Conservation (phyloP, 2,888 invertebrate species). For the Campoplex capitator region DNA sequence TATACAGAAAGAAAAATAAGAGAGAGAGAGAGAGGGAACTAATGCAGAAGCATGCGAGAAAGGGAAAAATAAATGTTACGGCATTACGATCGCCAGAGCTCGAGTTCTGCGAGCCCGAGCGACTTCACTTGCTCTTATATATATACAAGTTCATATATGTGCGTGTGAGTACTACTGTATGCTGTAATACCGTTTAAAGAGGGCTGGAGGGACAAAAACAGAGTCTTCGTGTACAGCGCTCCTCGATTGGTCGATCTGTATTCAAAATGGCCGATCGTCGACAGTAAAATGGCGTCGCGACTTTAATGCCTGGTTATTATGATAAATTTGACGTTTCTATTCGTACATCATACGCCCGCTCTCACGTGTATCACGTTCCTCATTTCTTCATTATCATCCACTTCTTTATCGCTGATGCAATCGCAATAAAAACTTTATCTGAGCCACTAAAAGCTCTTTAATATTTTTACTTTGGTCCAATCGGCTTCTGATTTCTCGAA, state of each 20-base stretch:
- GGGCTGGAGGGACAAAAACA: constrained; percentile 65
- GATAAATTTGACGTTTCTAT: constrained; percentile 80
- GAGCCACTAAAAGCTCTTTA: not conserved
- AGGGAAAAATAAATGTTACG: constrained; percentile 83
- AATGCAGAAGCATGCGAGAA: constrained; percentile 78
- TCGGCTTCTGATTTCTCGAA: not conserved
- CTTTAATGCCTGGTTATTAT: constrained; percentile 76
- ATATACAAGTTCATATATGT: not conserved
- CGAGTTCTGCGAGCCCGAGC: constrained; percentile 57
- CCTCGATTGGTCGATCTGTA: constrained; percentile 83
- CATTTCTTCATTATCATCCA: not conserved
- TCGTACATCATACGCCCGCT: constrained; percentile 68
- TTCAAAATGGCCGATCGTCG: constrained; percentile 83
- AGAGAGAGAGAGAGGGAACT: constrained; percentile 39
- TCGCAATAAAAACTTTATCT: not conserved
- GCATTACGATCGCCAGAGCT: constrained; percentile 80
- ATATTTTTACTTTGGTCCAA: not conserved
- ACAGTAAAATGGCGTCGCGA: constrained; percentile 81
- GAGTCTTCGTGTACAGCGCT: constrained; percentile 38
- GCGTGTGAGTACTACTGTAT: constrained; percentile 58
- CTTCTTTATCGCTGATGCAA: not conserved
- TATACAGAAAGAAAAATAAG: constrained; percentile 4
- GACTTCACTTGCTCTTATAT: constrained; percentile 43
- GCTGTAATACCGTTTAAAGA: constrained; percentile 48
- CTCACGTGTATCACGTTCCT: constrained; percentile 33